phyloP scores from a whole-genome alignment of 2,888 invertebrate genomes.

The Sisyra terminalis region DNA sequence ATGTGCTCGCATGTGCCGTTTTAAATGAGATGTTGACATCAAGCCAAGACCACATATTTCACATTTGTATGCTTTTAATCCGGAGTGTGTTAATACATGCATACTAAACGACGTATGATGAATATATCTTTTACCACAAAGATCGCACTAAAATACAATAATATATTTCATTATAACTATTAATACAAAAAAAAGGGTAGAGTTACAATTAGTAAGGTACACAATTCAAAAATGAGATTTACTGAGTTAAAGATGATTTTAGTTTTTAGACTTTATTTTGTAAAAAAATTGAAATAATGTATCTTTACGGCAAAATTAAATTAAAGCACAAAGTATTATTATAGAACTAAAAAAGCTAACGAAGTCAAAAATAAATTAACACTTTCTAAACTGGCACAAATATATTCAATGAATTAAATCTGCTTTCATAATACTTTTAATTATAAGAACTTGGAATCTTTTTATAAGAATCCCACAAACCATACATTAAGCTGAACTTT shows the following conservation, averaged over 20 bases:
- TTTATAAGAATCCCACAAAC: no score
- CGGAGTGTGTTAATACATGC: conserved; percentile 47
- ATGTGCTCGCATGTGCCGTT: conserved; percentile 48
- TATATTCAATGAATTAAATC: no score
- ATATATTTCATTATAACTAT: neutral
- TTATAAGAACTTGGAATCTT: no score
- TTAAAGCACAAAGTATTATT: no score
- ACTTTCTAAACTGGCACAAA: no score
- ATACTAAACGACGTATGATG: conserved; percentile 55
- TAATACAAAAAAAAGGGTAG: neutral
- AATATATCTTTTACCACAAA: conserved; percentile 27
- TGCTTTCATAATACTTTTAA: no score
- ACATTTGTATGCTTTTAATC: conserved; percentile 41
- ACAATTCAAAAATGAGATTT: neutral
- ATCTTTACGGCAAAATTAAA: no score
- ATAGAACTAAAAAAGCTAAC: no score
- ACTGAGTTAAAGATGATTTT: neutral
- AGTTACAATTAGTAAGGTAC: neutral
- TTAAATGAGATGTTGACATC: conserved; percentile 46
- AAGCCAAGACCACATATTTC: conserved; percentile 41
- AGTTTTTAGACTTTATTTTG: no score
- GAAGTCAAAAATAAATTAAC: no score
- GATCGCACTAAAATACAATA: conserved; percentile 19
- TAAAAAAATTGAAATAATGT: no score
- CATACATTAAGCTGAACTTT: no score